Base-by-base conservation (phyloP, 1,140 invertebrate species). In the Homalodisca vitripennis region DNA sequence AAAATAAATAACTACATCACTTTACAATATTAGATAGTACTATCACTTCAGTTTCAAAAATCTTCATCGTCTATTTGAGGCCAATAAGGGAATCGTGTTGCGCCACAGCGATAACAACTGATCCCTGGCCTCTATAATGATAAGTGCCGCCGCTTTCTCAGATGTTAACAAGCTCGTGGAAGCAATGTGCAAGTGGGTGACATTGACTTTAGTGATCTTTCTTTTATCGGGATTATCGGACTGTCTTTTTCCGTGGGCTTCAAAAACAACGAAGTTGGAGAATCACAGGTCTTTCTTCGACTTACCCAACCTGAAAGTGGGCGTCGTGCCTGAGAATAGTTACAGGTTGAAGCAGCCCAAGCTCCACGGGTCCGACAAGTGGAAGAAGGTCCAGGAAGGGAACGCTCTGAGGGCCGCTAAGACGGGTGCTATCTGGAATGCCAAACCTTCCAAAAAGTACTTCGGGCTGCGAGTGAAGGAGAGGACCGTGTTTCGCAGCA, bases 371-470 rank as follows among this genome's bases (percentile, higher is more conserved):
- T 51, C 48, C 14, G 48, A 51, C n/a, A 51, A 51, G 48, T 51
- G 48, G 48, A 51, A 51, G n/a, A 51, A 51, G 48, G 48, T 51
- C 14, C 48, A 51, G n/a, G 48, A 51, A 20, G 48, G 48, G n/a
- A 51, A 14, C 3, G 48, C 48, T 12, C 48, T 20, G 48, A 51
- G 48, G 48, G 48, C 48, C 6, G 22, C 17, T 3, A 51, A 14
- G 3, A 51, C 17, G 3, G 48, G 17, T 3, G 48, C n/a, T 20
- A 22, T n/a, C n/a, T n/a, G n/a, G n/a, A n/a, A 51, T 14, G 48
- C 22, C 48, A 51, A 20, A 20, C 17, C 14, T 20, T 22, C 6
- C n/a, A 14, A 14, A 3, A 51, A 51, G 48, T 51, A 51, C n/a
- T 51, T 51, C n/a, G 48, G 48, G n/a, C 48, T 51, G 17, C 48